Evolutionary conservation across 2,797 vertebrate genomes (phyloP), one percentile per base, ranked within the genome.

Genomic region (Melanitta fusca): DNA sequence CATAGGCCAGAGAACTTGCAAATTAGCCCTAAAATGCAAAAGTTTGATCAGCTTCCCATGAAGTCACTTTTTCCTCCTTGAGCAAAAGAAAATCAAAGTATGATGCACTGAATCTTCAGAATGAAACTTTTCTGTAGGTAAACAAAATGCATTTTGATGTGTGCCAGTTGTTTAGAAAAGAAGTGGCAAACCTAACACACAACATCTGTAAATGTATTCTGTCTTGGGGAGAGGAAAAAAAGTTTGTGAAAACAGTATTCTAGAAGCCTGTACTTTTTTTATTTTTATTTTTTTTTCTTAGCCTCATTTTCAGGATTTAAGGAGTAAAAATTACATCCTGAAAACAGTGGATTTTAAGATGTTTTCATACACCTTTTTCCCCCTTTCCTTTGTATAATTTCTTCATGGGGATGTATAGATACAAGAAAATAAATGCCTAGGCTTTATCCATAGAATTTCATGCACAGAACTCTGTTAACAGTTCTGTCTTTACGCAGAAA

Each of bases 1-100:
- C 51, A 15, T 21, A 91, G 54, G 39, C 47, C 66, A 89, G 72
- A 92, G 68, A 27, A 80, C 41, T 81, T 51, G 38, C 13, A 75
- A 84, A 85, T 78, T 94, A 12, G 38, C 84, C 71, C 93, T 66
- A 72, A 91, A 61, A 70, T 47, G 62, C 57, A 92, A 89, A 83
- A 93, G 5, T 74, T 93, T 51, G 27, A 64, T 89, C 43, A 80
- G 24, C 12, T 17, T 80, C 20, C 8, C 80, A 10, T 79, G 69
- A 61, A 54, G 71, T 69, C 9, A 24, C 3, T 39, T 2, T 65
- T 36, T 72, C 54, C 30, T 43, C 7, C 53, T 28, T 69, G 28
- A 81, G 56, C 39, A 87, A 47, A 49, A 65, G 25, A 85, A 73
- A 80, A 78, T 41, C 41, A 45, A 88, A 81, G 89, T 41, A 16